Evolutionary conservation across 2,113 vertebrate species (phyloP).

Genomic region (Phrynosoma platyrhinos): DNA sequence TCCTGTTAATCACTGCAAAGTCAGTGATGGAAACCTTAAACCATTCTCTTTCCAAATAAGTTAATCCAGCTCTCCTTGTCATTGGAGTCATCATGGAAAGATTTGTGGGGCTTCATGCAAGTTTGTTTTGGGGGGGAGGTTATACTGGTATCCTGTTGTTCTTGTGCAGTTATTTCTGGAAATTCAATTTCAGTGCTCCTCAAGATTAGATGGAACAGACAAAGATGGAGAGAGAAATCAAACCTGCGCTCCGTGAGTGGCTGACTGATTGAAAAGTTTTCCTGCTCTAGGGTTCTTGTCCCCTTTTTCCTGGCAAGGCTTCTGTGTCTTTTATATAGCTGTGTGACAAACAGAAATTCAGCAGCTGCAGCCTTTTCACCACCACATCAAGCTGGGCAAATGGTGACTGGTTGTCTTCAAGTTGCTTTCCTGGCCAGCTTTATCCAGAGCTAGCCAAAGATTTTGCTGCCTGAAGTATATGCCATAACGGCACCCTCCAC

Average conservation of each 20-base stretch:
- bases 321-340: not conserved
- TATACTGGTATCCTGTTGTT: not conserved
- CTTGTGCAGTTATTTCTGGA: constrained; percentile 30
- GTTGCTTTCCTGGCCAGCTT: too few relatives aligned
- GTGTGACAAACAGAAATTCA: not conserved
- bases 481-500: not conserved
- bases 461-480: not conserved
- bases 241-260: not conserved
- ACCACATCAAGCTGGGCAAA: not conserved
- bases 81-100: not conserved
- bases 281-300: not conserved
- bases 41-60: not conserved
- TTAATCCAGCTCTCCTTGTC: constrained; percentile 17
- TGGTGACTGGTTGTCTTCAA: too few relatives aligned
- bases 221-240: not conserved
- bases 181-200: constrained; percentile 21
- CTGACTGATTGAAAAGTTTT: constrained; percentile 3
- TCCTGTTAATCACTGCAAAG: not conserved
- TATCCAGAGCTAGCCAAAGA: too few relatives aligned
- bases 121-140: not conserved
- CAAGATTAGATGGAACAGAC: constrained; percentile 1
- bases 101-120: not conserved
- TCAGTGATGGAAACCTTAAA: not conserved
- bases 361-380: not conserved
- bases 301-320: not conserved